Base-by-base conservation (phyloP, 1,140 invertebrate species). In the Odontomachus brunneus region DNA sequence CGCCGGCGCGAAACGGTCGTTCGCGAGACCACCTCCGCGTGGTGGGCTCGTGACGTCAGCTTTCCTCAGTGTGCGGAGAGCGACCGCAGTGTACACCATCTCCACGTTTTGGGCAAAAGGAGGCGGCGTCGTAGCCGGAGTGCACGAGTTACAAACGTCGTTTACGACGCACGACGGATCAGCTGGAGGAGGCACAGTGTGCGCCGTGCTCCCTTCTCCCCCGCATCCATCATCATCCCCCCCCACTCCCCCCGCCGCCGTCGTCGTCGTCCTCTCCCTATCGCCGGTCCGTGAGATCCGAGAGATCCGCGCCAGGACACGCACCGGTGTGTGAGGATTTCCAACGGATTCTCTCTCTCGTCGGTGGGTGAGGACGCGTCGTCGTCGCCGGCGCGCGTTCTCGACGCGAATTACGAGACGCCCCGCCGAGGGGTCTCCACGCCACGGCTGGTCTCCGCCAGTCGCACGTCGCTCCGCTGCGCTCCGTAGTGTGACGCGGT, bases 11-110 rank as follows among this genome's bases (percentile, higher is more conserved):
- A 85, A 88, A 89, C 88, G 87, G 51, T 89, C 85, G 89, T 83
- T 90, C 88, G 92, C 87, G 90, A 92, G 90, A 92, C 92, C 89
- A 91, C 91, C 91, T 92, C 92, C 92, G 92, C 92, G 93, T 93
- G 93, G 92, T 92, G 91, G 92, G 89, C 89, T 93, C 90, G 89
- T 94, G 93, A 93, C 93, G 93, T 93, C 93, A 94, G 90, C 89
- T 90, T 87, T 88, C 84, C 89, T 93, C 93, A 93, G 93, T 94
- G 92, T 90, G 93, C 93, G 92, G 93, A 93, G 92, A 93, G 92
- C 92, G 91, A 93, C 92, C 93, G 93, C 92, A 93, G 92, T 91
- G 92, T 91, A 89, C 91, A 93, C 90, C 90, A 90, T 91, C 89
- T 92, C 91, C 91, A 90, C 88, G 87, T 92, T 91, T 88, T 89